Conservation (phyloP, 2,113 vertebrate species). For the Labrus mixtus region DNA sequence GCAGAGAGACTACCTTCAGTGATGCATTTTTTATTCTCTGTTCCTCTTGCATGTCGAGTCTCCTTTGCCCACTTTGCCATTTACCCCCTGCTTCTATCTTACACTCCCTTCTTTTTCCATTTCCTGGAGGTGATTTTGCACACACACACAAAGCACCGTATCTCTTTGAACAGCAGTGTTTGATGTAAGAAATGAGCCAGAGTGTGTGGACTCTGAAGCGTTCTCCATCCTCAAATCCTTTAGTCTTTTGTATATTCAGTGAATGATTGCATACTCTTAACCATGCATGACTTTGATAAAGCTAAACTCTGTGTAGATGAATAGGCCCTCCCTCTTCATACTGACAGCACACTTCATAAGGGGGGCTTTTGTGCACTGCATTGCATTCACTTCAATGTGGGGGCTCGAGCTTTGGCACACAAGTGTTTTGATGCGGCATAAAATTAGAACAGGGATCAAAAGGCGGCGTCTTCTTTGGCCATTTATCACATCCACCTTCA, state of each 20-base stretch:
- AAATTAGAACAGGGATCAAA: slow-evolving; percentile 59
- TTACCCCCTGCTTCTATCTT: slow-evolving; percentile 47
- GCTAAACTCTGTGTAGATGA: slow-evolving; percentile 59
- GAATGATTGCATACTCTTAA: slow-evolving; percentile 63
- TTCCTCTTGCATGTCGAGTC: slow-evolving; percentile 28
- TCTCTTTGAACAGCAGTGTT: slow-evolving; percentile 61
- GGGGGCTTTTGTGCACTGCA: slow-evolving; percentile 36
- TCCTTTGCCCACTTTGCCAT: slow-evolving; percentile 40
- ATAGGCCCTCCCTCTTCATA: slow-evolving; percentile 37
- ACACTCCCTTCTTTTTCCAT: slow-evolving; percentile 31
- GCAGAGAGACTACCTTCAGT: slow-evolving; percentile 12
- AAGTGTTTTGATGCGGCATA: slow-evolving; percentile 48
- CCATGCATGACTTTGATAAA: slow-evolving; percentile 70
- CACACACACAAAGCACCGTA: slow-evolving; percentile 5
- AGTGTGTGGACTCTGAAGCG: slow-evolving; percentile 18
- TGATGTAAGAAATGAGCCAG: slow-evolving; percentile 53
- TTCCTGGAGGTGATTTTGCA: slow-evolving; percentile 52
- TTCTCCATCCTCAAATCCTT: slow-evolving; percentile 28
- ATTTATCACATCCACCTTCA: slow-evolving; percentile 54
- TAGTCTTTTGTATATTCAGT: slow-evolving; percentile 64
- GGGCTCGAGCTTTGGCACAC: slow-evolving; percentile 37
- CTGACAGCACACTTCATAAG: slow-evolving; percentile 47
- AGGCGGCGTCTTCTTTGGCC: slow-evolving; percentile 12
- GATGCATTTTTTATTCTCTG: slow-evolving; percentile 33
- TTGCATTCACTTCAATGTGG: slow-evolving; percentile 18